A percentile compares a stretch with the other conserved stretches of the same genome.
These are phyloP conservation scores for Eulemur rufifrons DNA, from an alignment of 2,113 vertebrate species.

Conservation along the genomic window DNA sequence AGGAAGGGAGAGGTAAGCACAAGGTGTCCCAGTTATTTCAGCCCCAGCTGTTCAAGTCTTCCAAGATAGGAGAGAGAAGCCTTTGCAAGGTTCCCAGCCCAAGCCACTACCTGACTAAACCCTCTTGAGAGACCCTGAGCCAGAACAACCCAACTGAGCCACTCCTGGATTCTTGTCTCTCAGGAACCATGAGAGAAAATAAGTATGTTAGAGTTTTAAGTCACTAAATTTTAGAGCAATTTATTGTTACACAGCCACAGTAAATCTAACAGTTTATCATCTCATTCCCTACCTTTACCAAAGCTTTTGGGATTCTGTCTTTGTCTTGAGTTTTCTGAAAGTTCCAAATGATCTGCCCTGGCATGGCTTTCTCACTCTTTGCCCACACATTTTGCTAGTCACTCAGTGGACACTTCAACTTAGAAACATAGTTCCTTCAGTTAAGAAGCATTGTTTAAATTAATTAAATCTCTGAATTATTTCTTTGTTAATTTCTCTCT, in stretches of 20 bases:
- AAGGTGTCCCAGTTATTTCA: neutral
- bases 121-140: neutral
- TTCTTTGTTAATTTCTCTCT: neutral
- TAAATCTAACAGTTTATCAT: neutral
- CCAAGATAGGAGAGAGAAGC: neutral
- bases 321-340: neutral
- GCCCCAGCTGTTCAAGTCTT: neutral
- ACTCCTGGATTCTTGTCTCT: neutral
- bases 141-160: neutral
- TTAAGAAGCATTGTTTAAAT: neutral
- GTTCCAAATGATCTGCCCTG: neutral
- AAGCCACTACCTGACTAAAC: neutral
- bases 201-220: neutral
- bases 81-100: neutral
- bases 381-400: neutral
- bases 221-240: neutral
- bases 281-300: too few relatives aligned
- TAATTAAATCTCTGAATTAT: neutral
- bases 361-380: neutral
- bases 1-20: neutral
- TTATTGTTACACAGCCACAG: neutral
- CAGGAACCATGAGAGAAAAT: neutral
- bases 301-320: neutral
- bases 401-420: neutral
- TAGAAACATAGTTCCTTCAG: neutral